Conservation (phyloP, 2,888 invertebrate genomes). For the Strigamia maritima region DNA sequence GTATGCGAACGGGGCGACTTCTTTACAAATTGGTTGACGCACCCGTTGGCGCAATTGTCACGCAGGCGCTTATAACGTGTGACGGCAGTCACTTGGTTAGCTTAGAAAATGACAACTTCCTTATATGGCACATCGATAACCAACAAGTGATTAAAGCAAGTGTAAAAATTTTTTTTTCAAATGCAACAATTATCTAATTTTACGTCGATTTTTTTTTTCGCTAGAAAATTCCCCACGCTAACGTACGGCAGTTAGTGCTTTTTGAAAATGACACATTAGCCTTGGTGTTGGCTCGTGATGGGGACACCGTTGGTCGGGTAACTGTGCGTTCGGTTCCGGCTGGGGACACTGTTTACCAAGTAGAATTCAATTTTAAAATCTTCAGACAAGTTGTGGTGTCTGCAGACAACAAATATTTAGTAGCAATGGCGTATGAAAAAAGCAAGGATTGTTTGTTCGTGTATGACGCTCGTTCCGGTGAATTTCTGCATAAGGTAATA, state of each 20-base stretch:
- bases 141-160: constrained; percentile 50
- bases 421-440: constrained; percentile 78
- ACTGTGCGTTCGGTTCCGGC: constrained; percentile 56
- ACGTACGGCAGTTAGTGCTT: constrained; percentile 70
- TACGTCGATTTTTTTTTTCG: constrained; percentile 52
- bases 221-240: constrained; percentile 77
- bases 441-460: constrained; percentile 77
- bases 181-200: too few species aligned
- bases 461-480: constrained; percentile 77
- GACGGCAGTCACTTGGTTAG: constrained; percentile 82
- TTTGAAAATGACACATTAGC: constrained; percentile 72
- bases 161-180: neutral
- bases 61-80: constrained; percentile 83
- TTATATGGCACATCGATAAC: constrained; percentile 81
- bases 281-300: constrained; percentile 68
- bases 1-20: constrained; percentile 78
- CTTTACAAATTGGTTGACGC: constrained; percentile 83
- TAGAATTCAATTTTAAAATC: constrained; percentile 75
- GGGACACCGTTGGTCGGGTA: constrained; percentile 39
- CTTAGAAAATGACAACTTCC: constrained; percentile 84
- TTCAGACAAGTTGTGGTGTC: constrained; percentile 77
- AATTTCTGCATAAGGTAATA: constrained; percentile 51
- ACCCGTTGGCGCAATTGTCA: constrained; percentile 88
- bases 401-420: constrained; percentile 72
- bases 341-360: constrained; percentile 72